phyloP scores from a whole-genome alignment of 2,888 invertebrate genomes.

The Papilio elwesi region DNA sequence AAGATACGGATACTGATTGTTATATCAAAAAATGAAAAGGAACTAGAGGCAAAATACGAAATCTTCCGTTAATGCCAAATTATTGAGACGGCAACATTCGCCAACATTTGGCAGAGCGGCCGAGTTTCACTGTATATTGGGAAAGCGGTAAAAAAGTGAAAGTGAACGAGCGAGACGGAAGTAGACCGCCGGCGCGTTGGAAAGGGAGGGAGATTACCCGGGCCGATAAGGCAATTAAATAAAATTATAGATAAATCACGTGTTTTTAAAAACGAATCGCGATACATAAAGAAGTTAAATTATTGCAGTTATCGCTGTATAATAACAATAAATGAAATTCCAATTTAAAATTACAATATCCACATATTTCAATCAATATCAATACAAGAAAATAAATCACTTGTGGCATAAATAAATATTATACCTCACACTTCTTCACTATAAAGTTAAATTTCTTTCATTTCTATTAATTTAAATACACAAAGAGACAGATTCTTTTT shows the following conservation, averaged over 20 bases:
- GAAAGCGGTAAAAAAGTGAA: constrained; percentile 81
- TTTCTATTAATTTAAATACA: no score
- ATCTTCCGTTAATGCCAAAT: constrained; percentile 41
- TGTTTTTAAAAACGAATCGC: constrained; percentile 15
- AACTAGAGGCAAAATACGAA: constrained; percentile 23
- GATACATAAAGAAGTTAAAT: constrained; percentile 10
- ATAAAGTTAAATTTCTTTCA: no score
- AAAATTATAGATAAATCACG: constrained; percentile 32
- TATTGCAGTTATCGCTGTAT: not conserved
- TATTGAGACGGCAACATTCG: constrained; percentile 51
- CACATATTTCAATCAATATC: no score
- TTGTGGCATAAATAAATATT: no score
- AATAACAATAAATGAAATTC: not conserved
- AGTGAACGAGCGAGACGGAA: constrained; percentile 65
- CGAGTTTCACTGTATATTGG: constrained; percentile 72
- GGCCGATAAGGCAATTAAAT: constrained; percentile 46
- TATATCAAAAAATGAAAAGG: no score
- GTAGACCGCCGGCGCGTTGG: constrained; percentile 46
- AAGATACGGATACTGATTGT: no score
- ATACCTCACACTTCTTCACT: no score
- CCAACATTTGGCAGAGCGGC: constrained; percentile 73
- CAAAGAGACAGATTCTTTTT: no score
- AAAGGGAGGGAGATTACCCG: constrained; percentile 57
- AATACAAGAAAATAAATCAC: no score
- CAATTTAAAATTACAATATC: no score